Conservation (phyloP, 2,797 vertebrate genomes). For the Parotocinclus haroldoi region DNA sequence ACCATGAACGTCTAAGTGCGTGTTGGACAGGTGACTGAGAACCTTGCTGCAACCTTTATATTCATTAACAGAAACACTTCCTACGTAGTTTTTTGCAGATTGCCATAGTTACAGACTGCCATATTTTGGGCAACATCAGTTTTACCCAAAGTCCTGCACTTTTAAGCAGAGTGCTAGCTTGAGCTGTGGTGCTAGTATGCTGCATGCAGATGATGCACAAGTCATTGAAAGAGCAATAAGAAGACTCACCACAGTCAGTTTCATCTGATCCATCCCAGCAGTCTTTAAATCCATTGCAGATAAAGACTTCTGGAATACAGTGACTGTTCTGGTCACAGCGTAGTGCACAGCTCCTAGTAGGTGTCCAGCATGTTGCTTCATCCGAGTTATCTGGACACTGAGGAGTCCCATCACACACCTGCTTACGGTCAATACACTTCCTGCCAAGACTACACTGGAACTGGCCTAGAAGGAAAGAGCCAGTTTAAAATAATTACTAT, state of each 20-base stretch:
- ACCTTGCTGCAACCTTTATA: too few species aligned
- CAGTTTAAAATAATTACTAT: not conserved
- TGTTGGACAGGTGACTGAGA: too few species aligned
- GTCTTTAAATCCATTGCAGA: conserved; percentile 69
- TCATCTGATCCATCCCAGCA: conserved; percentile 71
- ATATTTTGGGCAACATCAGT: too few species aligned
- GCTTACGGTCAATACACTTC: conserved; percentile 51
- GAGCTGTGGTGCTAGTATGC: too few species aligned
- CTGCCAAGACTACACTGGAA: conserved; percentile 65
- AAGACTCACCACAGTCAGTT: conserved; percentile 66
- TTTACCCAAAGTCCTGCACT: too few species aligned
- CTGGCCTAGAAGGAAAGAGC: conserved; percentile 50
- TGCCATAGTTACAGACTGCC: too few species aligned
- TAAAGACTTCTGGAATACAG: conserved; percentile 69
- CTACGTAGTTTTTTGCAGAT: too few species aligned
- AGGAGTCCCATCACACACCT: conserved; percentile 65
- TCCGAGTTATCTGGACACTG: conserved; percentile 53
- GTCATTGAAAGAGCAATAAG: conserved; percentile 2
- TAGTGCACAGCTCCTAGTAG: conserved; percentile 61
- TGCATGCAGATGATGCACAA: too few species aligned
- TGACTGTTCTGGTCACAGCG: conserved; percentile 61
- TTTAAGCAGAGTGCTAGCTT: too few species aligned
- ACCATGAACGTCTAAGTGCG: too few species aligned
- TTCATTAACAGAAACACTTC: too few species aligned
- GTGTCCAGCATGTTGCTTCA: conserved; percentile 64